Base-by-base conservation (phyloP, 2,113 vertebrate species). In the Eudyptes chrysolophus region DNA sequence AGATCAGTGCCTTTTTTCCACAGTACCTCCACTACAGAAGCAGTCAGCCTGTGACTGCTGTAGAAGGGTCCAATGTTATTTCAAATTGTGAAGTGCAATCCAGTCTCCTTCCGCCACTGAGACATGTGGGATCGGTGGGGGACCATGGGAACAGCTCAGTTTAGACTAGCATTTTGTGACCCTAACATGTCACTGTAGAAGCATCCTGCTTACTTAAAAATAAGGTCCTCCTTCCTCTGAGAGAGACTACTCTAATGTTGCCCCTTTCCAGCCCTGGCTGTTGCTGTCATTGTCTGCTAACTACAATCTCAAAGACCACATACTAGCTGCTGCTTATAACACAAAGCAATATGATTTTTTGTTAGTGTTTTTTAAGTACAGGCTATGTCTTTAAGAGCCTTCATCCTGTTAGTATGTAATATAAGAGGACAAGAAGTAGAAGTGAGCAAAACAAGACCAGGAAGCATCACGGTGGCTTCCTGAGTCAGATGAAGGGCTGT, bases 401-500 rank as follows among this genome's bases (percentile, higher is more conserved):
- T 8, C 19, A 48, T 70, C 30, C 42, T 62, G 26, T 34, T 60
- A 70, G 78, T 66, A 51, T 22, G 4, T 25, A 51, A 69, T 38
- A 19, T 11, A 69, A 69, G 36, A 19, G 32, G 70, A 49, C 12
- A 70, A 95, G n/a, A 49, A 89, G 44, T 5, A 81, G 46, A 88
- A 87, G 44, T 12, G 52, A 90, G 24, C 48, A 85, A 87, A 96
- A 79, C 40, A 96, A 79, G 91, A 16, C 18, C 36, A 57, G 46
- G 44, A 91, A 75, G 46, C 9, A 66, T 44, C 70, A 46, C 13
- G 48, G 42, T 22, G 49, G 19, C 24, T 80, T 75, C 58, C 40
- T 0, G 0, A 58, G 40, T n/a, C n/a, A 40, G 25, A 34, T 1
- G 4, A 68, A 58, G 52, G 49, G 51, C 38, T 84, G 44, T 40